A percentile compares a stretch with the other conserved stretches of the same genome.
phyloP scores from a whole-genome alignment of 2,797 vertebrate species.

The Pogoniulus pusillus region DNA sequence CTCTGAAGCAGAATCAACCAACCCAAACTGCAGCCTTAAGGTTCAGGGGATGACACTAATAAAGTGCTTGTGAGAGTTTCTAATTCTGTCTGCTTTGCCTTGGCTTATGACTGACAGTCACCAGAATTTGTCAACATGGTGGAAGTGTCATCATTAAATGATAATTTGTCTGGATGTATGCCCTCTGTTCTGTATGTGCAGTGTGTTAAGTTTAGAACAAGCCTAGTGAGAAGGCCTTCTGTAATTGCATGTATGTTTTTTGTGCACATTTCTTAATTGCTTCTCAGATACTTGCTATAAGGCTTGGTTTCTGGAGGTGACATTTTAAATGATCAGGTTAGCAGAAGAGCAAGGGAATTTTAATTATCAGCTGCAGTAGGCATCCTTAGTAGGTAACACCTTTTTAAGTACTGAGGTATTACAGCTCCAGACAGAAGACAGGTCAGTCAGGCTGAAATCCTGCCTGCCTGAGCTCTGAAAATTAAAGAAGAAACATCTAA shows the following conservation, averaged over 20 bases:
- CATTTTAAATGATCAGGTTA: slow-evolving; percentile 4
- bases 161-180: background rate
- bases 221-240: slow-evolving; percentile 1
- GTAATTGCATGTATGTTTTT: background rate
- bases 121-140: slow-evolving; percentile 12
- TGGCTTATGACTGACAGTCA: background rate
- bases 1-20: background rate
- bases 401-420: background rate
- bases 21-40: background rate
- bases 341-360: slow-evolving; percentile 8
- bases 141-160: background rate
- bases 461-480: background rate
- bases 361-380: background rate
- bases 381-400: background rate
- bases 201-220: background rate
- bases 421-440: background rate
- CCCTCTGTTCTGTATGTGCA: background rate
- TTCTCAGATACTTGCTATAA: background rate
- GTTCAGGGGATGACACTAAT: background rate
- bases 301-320: background rate
- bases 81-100: background rate
- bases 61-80: background rate
- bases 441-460: background rate
- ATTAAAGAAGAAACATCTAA: background rate
- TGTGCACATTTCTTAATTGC: slow-evolving; percentile 4